Evolutionary conservation across 2,888 invertebrate genomes (phyloP).

Genomic region (Cosmia pyralina): DNA sequence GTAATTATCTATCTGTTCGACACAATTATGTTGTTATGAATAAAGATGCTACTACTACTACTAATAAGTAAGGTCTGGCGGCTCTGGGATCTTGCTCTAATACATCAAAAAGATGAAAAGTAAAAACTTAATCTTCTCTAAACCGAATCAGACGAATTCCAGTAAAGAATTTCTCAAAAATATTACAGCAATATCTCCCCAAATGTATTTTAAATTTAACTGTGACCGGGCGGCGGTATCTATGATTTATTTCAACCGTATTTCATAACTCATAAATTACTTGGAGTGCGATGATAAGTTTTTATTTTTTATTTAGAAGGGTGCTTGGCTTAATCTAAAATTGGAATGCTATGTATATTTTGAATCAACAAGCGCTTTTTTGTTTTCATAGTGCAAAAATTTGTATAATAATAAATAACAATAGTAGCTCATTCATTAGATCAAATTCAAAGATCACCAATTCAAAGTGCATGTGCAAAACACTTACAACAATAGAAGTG

Average conservation of each 20-base stretch:
- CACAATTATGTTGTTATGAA: no score
- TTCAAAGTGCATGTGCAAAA: no score
- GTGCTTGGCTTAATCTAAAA: not conserved
- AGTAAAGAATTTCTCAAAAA: slow-evolving; percentile 4
- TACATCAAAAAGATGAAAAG: not conserved
- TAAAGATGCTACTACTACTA: no score
- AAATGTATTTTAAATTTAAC: slow-evolving; percentile 34
- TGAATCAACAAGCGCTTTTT: not conserved
- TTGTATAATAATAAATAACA: no score
- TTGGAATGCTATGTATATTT: no score
- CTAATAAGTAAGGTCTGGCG: no score
- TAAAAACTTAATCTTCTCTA: not conserved
- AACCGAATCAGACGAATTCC: not conserved
- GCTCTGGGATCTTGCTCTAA: not conserved
- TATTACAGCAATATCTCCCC: slow-evolving; percentile 13
- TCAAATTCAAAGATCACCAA: no score
- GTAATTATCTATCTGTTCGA: no score
- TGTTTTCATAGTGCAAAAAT: not conserved
- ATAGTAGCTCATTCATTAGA: no score
- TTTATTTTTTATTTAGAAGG: not conserved
- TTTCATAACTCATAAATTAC: slow-evolving; percentile 26
- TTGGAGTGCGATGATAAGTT: slow-evolving; percentile 1
- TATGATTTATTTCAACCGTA: slow-evolving; percentile 32
- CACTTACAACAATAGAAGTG: no score
- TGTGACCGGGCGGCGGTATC: slow-evolving; percentile 4